Conservation (phyloP, 1,140 invertebrate species). For the Micrasema minimum region DNA sequence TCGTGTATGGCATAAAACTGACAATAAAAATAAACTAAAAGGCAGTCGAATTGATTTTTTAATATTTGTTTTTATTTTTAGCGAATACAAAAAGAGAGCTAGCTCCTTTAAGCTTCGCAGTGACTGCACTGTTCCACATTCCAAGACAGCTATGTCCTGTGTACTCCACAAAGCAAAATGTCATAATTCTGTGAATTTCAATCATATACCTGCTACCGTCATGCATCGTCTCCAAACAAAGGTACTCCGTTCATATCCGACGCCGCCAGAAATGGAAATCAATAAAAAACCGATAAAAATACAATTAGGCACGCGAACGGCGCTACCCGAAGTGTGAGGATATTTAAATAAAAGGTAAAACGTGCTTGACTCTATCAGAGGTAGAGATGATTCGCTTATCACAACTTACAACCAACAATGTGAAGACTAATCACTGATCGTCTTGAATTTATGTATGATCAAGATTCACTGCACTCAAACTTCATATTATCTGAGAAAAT, state of each 20-base stretch:
- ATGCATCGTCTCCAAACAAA: constrained; percentile 45
- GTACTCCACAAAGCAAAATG: constrained; percentile 43
- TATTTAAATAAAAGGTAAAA: neutral
- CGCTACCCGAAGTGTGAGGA: no score
- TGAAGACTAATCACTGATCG: no score
- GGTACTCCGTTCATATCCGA: no score
- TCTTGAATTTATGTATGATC: no score
- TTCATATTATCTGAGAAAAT: no score
- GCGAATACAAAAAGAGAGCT: no score
- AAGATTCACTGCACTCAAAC: no score
- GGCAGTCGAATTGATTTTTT: no score
- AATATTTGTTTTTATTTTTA: no score
- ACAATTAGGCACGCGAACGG: constrained; percentile 33
- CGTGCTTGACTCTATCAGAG: neutral
- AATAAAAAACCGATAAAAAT: constrained; percentile 52
- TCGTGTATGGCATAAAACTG: no score
- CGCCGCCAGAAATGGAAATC: constrained; percentile 40
- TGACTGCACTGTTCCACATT: neutral
- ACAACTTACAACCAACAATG: no score
- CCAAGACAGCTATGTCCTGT: neutral
- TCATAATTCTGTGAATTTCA: constrained; percentile 52
- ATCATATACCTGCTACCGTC: constrained; percentile 48
- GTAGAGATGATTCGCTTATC: neutral
- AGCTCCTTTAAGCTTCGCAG: neutral
- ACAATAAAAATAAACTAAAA: no score